These are phyloP conservation scores for Stenurella melanura DNA, from an alignment of 2,888 invertebrate genomes.

Conservation along the genomic window DNA sequence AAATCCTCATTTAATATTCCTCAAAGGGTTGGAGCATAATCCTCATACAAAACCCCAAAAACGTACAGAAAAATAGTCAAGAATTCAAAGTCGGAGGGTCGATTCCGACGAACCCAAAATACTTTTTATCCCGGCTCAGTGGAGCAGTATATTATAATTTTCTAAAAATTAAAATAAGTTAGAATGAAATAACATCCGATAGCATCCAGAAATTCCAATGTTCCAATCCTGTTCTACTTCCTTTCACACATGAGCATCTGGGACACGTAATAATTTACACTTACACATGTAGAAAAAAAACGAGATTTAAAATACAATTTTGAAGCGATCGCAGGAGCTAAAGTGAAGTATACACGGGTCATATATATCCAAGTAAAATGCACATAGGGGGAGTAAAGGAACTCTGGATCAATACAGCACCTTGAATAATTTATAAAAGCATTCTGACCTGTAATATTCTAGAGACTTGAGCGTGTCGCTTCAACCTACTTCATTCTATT, in stretches of 20 bases:
- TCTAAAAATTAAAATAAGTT: background rate
- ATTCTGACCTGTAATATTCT: conserved; percentile 70
- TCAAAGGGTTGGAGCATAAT: too few relatives aligned
- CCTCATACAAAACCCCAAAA: too few relatives aligned
- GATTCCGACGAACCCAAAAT: too few relatives aligned
- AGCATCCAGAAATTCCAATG: background rate
- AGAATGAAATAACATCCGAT: background rate
- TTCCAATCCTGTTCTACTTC: background rate
- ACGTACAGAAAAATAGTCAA: too few relatives aligned
- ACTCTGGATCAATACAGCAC: conserved; percentile 72
- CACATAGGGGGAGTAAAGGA: conserved; percentile 67
- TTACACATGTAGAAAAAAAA: background rate
- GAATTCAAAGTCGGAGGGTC: too few relatives aligned
- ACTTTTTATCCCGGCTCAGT: too few relatives aligned
- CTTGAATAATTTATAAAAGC: conserved; percentile 73
- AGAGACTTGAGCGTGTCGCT: conserved; percentile 65
- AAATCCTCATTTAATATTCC: too few relatives aligned
- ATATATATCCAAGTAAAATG: conserved; percentile 30
- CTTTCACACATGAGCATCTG: background rate
- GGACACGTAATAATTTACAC: background rate
- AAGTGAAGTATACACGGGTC: conserved; percentile 19
- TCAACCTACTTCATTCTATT: conserved; percentile 63
- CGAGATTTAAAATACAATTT: conserved; percentile 5
- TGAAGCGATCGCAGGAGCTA: conserved; percentile 8
- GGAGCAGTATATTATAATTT: background rate